phyloP scores from a whole-genome alignment of 2,888 invertebrate species.

The Amorpha juglandis region DNA sequence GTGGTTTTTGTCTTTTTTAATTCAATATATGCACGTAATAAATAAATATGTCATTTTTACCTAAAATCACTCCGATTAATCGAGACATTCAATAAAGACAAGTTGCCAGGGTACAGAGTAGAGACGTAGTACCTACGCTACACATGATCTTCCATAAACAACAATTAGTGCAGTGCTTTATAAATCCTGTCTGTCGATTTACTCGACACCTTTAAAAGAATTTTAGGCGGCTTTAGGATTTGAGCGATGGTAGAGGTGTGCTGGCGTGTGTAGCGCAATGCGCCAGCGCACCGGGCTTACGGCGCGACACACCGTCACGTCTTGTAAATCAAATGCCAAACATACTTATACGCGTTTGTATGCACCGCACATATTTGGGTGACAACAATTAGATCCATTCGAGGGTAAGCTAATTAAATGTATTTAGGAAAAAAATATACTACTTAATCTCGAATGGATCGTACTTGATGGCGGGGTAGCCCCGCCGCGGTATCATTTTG shows the following conservation, averaged over 20 bases:
- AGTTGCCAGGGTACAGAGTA: too few relatives aligned
- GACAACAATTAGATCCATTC: constrained; percentile 57
- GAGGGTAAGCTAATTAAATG: constrained; percentile 38
- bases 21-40: too few relatives aligned
- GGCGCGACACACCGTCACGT: constrained; percentile 49
- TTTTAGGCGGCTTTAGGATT: constrained; percentile 30
- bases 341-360: constrained; percentile 58
- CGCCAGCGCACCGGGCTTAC: constrained; percentile 40
- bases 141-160: too few relatives aligned
- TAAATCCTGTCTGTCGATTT: too few relatives aligned
- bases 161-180: too few relatives aligned
- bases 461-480: constrained; percentile 33
- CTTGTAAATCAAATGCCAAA: constrained; percentile 69
- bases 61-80: too few relatives aligned
- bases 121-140: too few relatives aligned
- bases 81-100: too few relatives aligned
- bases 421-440: constrained; percentile 28
- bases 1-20: too few relatives aligned
- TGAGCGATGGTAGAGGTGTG: constrained; percentile 36
- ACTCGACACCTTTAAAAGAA: background rate
- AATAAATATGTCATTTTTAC: too few relatives aligned
- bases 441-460: constrained; percentile 48
- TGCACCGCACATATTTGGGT: constrained; percentile 62
- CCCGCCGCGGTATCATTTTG: constrained; percentile 52
- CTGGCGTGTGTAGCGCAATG: constrained; percentile 33